Base-by-base conservation (phyloP, 2,888 invertebrate genomes). In the Cheilosia vulpina region DNA sequence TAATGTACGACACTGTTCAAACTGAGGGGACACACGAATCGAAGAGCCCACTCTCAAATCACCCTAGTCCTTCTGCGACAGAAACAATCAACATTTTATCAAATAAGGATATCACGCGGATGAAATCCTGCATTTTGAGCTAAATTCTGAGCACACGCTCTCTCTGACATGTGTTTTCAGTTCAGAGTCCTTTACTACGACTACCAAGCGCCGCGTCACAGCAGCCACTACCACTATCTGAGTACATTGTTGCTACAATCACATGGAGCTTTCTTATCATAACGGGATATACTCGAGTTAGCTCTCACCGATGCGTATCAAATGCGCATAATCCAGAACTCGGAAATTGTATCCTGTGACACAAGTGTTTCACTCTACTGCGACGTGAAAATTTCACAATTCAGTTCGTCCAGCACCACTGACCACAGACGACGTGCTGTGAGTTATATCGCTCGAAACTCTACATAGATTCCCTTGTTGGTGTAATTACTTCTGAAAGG, bases 251-350 rank as follows among this genome's bases (percentile, higher is more conserved):
- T n/a, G 2, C 9, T 9, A 50, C 15, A 50, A 38, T 21, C 15
- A 41, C 21, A 4, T 24, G 1, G 65, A 79, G 79, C 72, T 79
- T 79, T 79, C 65, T 72, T 79, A 79, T 79, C 79, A 52, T 24
- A 63, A 55, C 55, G 50, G 55, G 63, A 71, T 55, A 63, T 21
- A 43, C 68, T 55, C 45, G 31, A 71, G 58, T 69, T 57, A 85
- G 81, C 85, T 85, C 71, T 62, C 34, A 19, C 21, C 45, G 62
- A 72, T 68, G 81, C 85, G 76, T 81, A 21, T 9, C 45, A 57
- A 85, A 77, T 85, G 85, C 85, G 85, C 85, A 85, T 34, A 81
- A 85, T 81, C 52, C 81, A 77, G 72, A 65, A 76, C 62, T 75
- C 69, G 21, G 66, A 68, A 66, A 53, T 50, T 41, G 50, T 76